A percentile compares a stretch with the other conserved stretches of the same genome.
These are phyloP conservation scores for Octodonta nipae DNA, from an alignment of 2,888 invertebrate species.

Conservation along the genomic window DNA sequence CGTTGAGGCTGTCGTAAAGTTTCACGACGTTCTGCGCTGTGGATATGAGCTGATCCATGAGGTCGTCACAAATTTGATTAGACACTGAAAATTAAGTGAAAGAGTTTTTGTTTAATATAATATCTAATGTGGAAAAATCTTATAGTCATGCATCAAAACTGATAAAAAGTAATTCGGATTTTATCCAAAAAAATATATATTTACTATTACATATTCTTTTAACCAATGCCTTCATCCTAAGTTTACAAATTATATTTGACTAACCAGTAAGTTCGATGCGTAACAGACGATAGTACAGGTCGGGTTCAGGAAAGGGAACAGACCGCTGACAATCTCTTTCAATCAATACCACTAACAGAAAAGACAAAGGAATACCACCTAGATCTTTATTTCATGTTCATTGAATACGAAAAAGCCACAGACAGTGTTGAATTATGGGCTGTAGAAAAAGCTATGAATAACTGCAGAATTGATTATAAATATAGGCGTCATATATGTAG, in stretches of 20 bases:
- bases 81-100: constrained; percentile 47
- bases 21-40: constrained; percentile 59
- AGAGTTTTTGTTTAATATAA: too few relatives aligned
- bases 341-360: neutral
- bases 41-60: constrained; percentile 45
- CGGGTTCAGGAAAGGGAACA: too few relatives aligned
- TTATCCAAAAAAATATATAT: too few relatives aligned
- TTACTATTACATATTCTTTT: too few relatives aligned
- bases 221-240: too few relatives aligned
- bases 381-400: neutral
- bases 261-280: too few relatives aligned
- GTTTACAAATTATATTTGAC: too few relatives aligned
- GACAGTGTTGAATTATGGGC: neutral
- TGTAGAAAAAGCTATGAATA: neutral
- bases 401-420: neutral
- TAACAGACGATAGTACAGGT: too few relatives aligned
- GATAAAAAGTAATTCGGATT: too few relatives aligned
- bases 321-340: neutral
- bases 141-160: too few relatives aligned
- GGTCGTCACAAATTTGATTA: constrained; percentile 46
- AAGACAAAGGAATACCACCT: neutral
- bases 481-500: neutral
- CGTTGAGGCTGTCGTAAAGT: constrained; percentile 48
- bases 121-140: too few relatives aligned
- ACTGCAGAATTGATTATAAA: neutral